Conservation (phyloP, 2,797 vertebrate species). For the Pipistrellus pipistrellus region DNA sequence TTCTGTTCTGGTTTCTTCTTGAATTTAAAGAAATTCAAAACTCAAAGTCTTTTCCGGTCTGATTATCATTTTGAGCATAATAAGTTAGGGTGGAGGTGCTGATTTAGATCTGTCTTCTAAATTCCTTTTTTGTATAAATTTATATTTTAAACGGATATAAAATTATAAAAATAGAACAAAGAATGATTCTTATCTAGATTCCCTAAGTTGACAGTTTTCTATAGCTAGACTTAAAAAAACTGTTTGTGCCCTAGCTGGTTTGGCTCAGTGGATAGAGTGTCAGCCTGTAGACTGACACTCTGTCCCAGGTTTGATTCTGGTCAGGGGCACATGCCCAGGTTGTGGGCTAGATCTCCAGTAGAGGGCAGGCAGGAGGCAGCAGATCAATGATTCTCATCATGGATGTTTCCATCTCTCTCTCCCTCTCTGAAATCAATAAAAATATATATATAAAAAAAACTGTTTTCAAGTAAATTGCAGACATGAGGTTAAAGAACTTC, state of each 20-base stretch:
- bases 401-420: no score
- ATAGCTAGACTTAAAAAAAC: background rate
- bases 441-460: no score
- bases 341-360: no score
- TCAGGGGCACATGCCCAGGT: no score
- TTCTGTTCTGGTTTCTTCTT: constrained; percentile 13
- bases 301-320: no score
- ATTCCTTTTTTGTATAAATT: background rate
- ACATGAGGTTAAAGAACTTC: background rate
- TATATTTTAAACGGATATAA: background rate
- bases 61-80: constrained; percentile 8
- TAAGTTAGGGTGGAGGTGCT: background rate
- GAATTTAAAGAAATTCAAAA: constrained; percentile 2
- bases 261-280: no score
- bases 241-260: no score
- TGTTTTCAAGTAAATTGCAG: constrained; percentile 5
- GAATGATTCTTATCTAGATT: background rate
- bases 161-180: constrained; percentile 9
- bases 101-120: background rate
- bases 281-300: no score
- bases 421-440: no score
- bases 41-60: background rate
- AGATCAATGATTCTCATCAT: no score
- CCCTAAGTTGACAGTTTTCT: constrained; percentile 8
- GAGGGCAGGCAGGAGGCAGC: no score